phyloP scores from a whole-genome alignment of 2,113 vertebrate species.

The Oxyura jamaicensis region DNA sequence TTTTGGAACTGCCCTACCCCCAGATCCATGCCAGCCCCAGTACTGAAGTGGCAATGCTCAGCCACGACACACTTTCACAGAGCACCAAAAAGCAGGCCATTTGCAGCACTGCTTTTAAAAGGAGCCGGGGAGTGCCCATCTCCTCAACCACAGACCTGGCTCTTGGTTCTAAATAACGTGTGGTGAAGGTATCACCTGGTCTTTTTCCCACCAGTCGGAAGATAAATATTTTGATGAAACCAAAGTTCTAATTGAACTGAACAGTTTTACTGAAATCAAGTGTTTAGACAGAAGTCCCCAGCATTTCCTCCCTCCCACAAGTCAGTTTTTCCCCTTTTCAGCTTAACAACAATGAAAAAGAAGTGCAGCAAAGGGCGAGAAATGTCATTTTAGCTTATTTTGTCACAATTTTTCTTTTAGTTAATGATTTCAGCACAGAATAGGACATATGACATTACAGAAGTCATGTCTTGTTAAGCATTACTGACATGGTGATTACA shows the following conservation, averaged over 20 bases:
- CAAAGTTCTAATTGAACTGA: neutral
- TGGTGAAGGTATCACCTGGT: neutral
- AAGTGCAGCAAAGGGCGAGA: neutral
- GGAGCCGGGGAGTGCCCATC: neutral
- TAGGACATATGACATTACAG: neutral
- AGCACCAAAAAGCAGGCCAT: neutral
- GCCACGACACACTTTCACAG: neutral
- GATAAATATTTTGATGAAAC: neutral
- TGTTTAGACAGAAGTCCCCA: neutral
- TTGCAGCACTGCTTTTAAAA: neutral
- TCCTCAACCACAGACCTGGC: neutral
- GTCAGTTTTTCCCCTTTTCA: neutral
- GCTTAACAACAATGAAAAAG: neutral
- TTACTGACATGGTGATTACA: neutral
- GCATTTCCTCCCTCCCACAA: neutral
- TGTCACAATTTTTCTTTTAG: neutral
- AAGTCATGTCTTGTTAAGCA: neutral
- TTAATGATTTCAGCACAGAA: neutral
- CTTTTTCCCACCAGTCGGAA: neutral
- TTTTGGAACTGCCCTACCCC: neutral
- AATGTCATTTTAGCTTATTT: neutral
- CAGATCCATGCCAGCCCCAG: neutral
- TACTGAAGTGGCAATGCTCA: neutral
- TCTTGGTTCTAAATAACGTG: neutral
- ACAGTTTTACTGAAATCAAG: neutral